Evolutionary conservation across 2,113 vertebrate genomes (phyloP), one percentile per base, ranked within the genome.

Genomic region (Pituophis catenifer): DNA sequence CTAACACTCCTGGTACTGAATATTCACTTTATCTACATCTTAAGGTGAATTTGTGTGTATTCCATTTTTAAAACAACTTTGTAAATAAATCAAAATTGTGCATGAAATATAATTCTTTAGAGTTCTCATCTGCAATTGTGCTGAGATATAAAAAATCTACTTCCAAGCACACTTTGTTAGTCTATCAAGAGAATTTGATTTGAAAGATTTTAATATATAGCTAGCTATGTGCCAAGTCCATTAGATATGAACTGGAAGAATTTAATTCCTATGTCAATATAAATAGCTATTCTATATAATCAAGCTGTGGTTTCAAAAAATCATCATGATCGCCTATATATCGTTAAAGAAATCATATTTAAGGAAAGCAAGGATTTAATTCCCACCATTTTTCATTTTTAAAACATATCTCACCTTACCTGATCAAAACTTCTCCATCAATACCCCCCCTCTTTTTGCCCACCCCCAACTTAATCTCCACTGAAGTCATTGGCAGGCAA

Each of bases 161-260:
- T n/a, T 4, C 24, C 19, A 70, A 15, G 9, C 58, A 88, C 5
- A 48, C 8, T 53, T 54, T 29, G 52, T 26, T 23, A 93, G 50
- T 57, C 91, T 1, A 91, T 33, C 88, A 5, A 44, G 52, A 90
- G 55, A 85, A 91, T 54, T 86, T 0, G 0, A 94, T 89, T 87
- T 0, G 1, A 70, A 96, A 81, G 91, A 87, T 93, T 93, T 96
- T 96, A 96, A 95, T 93, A 95, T 8, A 94, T 59, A 75, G 38
- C 5, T 94, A 94, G 94, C 62, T 92, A 13, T 88, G 1, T 93
- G 90, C 91, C 91, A 70, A 6, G 24, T 90, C 26, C 29, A 50
- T 94, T 93, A 95, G 91, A 62, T 38, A 91, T 38, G 90, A 52
- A 92, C 53, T 87, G 91, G 52, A 50, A 23, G 89, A 95, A 92